Evolutionary conservation across 2,888 invertebrate genomes (phyloP), one percentile per base, ranked within the genome.

Genomic region (Eilema depressum): DNA sequence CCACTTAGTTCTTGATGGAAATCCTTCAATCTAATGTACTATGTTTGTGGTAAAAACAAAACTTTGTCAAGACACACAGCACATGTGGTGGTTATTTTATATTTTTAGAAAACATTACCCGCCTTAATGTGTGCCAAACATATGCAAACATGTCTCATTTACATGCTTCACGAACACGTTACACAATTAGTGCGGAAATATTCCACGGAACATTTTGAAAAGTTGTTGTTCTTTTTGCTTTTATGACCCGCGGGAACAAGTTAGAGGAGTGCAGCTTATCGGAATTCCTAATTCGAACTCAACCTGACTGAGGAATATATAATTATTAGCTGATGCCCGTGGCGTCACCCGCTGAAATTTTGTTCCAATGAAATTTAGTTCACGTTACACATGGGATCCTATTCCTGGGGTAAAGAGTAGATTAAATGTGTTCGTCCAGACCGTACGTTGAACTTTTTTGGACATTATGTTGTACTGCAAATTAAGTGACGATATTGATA

Each of bases 71-170:
- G 63, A 70, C 69, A 59, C 68, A 66, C 68, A 75, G 71, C 81
- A 80, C 70, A 76, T 75, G 69, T 72, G 81, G 68, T 63, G 70
- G 71, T 74, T 69, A 66, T 66, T 47, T 71, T 11, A 73, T 73
- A 75, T 76, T 77, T 75, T 77, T 72, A 76, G 77, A 73, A 73
- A 74, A 74, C 70, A 72, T 82, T 77, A 79, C 69, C 70, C 62
- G 65, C 25, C 65, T 69, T 81, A 72, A 73, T 74, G 77, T 80
- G 69, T 75, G 80, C 77, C 82, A 81, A 79, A 75, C 74, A 82
- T 70, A 80, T 79, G 78, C 80, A 78, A 70, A 76, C 26, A 65
- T 47, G 68, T 71, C 65, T 76, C 79, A 75, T 79, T 80, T 77
- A 74, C 75, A 78, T 76, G 70, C 63, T 73, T 80, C 76, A 69